Conservation (phyloP, 2,797 vertebrate genomes). For the Botia kubotai region DNA sequence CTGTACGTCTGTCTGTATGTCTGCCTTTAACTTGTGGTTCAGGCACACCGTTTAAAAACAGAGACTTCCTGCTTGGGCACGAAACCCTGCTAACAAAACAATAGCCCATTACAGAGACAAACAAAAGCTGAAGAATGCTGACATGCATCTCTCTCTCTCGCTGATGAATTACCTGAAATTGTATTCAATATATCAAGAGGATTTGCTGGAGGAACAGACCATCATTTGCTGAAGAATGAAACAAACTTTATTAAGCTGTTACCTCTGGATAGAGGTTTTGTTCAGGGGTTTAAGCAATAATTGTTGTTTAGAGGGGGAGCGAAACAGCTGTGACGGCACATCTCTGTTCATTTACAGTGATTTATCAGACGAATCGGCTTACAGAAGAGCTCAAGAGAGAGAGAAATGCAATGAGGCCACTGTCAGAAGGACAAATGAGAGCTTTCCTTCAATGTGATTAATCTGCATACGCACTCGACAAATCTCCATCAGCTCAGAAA, state of each 20-base stretch:
- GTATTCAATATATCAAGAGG: constrained; percentile 45
- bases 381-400: constrained; percentile 50
- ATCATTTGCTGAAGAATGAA: constrained; percentile 49
- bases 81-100: constrained; percentile 54
- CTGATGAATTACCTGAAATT: constrained; percentile 47
- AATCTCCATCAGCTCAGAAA: constrained; percentile 49
- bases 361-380: constrained; percentile 54
- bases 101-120: constrained; percentile 52
- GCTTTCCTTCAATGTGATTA: constrained; percentile 53
- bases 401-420: constrained; percentile 53
- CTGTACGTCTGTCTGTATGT: neutral
- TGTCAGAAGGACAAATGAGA: constrained; percentile 55
- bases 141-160: constrained; percentile 43
- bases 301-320: constrained; percentile 50
- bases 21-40: constrained; percentile 25
- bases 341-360: constrained; percentile 43
- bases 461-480: constrained; percentile 41
- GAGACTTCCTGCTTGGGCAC: constrained; percentile 40
- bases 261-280: constrained; percentile 38
- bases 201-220: constrained; percentile 42
- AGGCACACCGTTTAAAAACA: constrained; percentile 44
- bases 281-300: constrained; percentile 42
- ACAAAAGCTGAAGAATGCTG: constrained; percentile 48
- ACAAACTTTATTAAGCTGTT: constrained; percentile 46
- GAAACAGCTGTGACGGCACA: constrained; percentile 54